Evolutionary conservation across 1,140 invertebrate genomes (phyloP).

Genomic region (Papilio polyxenes): DNA sequence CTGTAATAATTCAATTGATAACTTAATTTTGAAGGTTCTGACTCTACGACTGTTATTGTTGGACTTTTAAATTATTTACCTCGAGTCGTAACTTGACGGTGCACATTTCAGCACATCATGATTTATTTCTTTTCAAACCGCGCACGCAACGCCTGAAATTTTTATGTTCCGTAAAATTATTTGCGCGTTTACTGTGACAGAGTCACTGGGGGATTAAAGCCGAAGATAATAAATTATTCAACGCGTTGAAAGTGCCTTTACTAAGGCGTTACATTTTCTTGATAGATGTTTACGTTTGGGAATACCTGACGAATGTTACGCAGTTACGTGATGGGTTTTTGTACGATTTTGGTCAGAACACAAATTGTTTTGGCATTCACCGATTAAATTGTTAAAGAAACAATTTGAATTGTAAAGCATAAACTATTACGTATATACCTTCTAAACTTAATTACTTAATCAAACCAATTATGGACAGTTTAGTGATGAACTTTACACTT

Average conservation of each 20-base stretch:
- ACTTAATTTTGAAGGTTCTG: background rate
- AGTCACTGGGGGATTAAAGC: slow-evolving; percentile 36
- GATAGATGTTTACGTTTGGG: slow-evolving; percentile 39
- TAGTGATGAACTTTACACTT: too few relatives aligned
- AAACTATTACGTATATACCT: too few relatives aligned
- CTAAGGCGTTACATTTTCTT: slow-evolving; percentile 39
- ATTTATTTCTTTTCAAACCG: slow-evolving; percentile 14
- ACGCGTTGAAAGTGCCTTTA: slow-evolving; percentile 38
- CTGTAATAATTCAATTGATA: background rate
- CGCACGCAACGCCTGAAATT: slow-evolving; percentile 28
- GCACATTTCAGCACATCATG: slow-evolving; percentile 18
- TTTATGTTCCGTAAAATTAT: slow-evolving; percentile 39
- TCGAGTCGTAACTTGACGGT: background rate
- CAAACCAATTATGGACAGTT: too few relatives aligned
- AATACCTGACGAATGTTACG: slow-evolving; percentile 29
- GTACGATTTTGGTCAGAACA: background rate
- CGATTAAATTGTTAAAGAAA: background rate
- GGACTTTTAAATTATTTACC: slow-evolving; percentile 24
- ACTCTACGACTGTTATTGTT: background rate
- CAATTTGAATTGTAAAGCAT: background rate
- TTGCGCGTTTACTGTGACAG: slow-evolving; percentile 36
- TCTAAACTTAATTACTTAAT: too few relatives aligned
- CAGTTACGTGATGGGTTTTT: background rate
- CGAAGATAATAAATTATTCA: slow-evolving; percentile 39
- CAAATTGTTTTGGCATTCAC: background rate